Percentiles rank a stretch among this genome's conserved stretches.
Conservation (phyloP, 2,888 invertebrate genomes). For the Xanthostigma xanthostigma region DNA sequence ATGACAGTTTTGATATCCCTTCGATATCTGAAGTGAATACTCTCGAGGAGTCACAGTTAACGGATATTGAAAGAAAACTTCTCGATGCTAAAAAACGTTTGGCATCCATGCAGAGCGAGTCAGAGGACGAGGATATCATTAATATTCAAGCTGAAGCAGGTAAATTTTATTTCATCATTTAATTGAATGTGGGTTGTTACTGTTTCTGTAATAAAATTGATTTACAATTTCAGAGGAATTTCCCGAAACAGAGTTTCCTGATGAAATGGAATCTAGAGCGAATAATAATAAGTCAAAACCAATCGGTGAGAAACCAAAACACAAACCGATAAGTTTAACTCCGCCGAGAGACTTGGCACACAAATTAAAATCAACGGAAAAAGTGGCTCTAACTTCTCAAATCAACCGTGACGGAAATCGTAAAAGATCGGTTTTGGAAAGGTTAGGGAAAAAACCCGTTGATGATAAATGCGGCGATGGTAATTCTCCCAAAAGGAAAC, state of each 20-base stretch:
- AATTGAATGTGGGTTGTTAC: no score
- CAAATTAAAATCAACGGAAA: not conserved
- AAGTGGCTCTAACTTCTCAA: not conserved
- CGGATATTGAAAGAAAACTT: conserved; percentile 48
- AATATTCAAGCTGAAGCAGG: conserved; percentile 48
- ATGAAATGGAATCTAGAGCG: not conserved
- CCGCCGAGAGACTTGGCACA: conserved; percentile 1
- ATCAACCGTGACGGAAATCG: conserved; percentile 10
- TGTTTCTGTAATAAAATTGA: not conserved
- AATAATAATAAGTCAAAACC: not conserved
- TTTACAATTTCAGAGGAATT: conserved; percentile 7
- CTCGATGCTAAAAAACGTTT: conserved; percentile 36
- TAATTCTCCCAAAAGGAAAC: conserved; percentile 10
- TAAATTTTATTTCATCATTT: not conserved
- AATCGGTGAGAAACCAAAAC: not conserved
- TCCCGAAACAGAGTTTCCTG: conserved; percentile 5
- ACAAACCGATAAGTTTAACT: not conserved
- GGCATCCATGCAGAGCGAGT: conserved; percentile 37
- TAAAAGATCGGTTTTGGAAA: conserved; percentile 31
- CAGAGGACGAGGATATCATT: conserved; percentile 48
- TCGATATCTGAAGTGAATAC: conserved; percentile 30
- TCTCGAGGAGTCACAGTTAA: conserved; percentile 32
- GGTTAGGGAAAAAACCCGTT: conserved; percentile 28
- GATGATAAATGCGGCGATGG: conserved; percentile 8
- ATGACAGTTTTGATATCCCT: conserved; percentile 33